Conservation (phyloP, 2,888 invertebrate species). For the Mellilla xanthometata region DNA sequence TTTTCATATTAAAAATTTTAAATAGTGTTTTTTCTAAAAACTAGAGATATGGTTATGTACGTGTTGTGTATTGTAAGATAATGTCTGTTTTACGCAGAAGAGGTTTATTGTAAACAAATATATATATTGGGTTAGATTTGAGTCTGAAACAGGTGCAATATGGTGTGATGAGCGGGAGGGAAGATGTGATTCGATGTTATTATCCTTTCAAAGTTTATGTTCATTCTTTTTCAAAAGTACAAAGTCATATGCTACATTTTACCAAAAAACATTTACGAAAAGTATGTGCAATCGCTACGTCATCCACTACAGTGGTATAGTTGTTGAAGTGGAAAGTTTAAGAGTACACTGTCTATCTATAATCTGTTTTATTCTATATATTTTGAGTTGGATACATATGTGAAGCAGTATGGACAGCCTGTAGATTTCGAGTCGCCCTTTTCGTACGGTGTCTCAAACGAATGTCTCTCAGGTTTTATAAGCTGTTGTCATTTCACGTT, state of each 20-base stretch:
- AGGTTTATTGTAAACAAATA: conserved; percentile 38
- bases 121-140: conserved; percentile 51
- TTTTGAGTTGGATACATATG: conserved; percentile 53
- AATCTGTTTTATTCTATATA: conserved; percentile 43
- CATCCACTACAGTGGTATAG: conserved; percentile 12
- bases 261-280: conserved; percentile 25
- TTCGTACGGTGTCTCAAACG: no score
- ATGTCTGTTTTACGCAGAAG: conserved; percentile 52
- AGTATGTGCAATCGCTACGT: conserved; percentile 12
- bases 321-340: conserved; percentile 16
- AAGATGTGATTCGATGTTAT: conserved; percentile 33
- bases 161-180: conserved; percentile 46
- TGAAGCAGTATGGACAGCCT: conserved; percentile 19
- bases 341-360: conserved; percentile 18
- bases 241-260: conserved; percentile 35
- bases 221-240: conserved; percentile 48
- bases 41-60: conserved; percentile 58
- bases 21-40: conserved; percentile 60
- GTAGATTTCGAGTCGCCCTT: neutral
- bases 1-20: conserved; percentile 54
- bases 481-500: no score
- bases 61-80: conserved; percentile 52
- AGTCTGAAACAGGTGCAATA: conserved; percentile 66
- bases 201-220: conserved; percentile 33
- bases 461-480: no score